Conservation (phyloP, 1,140 invertebrate genomes). For the Limonius californicus region DNA sequence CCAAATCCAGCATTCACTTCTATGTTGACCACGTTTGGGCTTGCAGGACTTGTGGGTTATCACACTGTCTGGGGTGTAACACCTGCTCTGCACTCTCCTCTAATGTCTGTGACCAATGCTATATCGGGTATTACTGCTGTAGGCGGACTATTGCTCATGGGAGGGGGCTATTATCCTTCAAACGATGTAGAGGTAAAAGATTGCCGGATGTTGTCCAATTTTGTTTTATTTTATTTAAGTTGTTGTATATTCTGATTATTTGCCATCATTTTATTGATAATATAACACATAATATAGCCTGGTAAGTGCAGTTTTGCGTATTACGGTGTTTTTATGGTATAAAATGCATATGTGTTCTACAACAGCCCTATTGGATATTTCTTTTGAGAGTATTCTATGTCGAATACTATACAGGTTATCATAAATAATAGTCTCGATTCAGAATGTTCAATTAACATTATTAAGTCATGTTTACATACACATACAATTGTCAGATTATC, state of each 20-base stretch:
- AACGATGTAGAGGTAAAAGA: slow-evolving; percentile 57
- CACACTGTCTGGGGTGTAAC: slow-evolving; percentile 92
- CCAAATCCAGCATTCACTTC: slow-evolving; percentile 81
- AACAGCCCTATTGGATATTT: no score
- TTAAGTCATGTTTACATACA: background rate
- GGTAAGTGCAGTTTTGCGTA: no score
- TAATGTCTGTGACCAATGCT: slow-evolving; percentile 93
- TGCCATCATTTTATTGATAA: no score
- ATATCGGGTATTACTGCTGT: slow-evolving; percentile 90
- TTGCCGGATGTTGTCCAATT: background rate
- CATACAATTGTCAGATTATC: background rate
- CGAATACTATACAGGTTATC: no score
- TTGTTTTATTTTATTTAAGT: background rate
- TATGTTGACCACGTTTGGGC: slow-evolving; percentile 81
- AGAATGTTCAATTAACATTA: no score
- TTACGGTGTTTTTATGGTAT: no score
- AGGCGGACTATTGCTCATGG: slow-evolving; percentile 78
- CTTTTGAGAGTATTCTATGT: no score
- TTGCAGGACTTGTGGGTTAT: slow-evolving; percentile 82
- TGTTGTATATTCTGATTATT: no score
- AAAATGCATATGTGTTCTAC: no score
- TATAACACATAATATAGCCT: no score
- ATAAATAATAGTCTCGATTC: no score
- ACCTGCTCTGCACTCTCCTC: slow-evolving; percentile 83
- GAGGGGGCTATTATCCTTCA: slow-evolving; percentile 70